Evolutionary conservation across 2,888 invertebrate genomes (phyloP).

Genomic region (Notodonta dromedarius): DNA sequence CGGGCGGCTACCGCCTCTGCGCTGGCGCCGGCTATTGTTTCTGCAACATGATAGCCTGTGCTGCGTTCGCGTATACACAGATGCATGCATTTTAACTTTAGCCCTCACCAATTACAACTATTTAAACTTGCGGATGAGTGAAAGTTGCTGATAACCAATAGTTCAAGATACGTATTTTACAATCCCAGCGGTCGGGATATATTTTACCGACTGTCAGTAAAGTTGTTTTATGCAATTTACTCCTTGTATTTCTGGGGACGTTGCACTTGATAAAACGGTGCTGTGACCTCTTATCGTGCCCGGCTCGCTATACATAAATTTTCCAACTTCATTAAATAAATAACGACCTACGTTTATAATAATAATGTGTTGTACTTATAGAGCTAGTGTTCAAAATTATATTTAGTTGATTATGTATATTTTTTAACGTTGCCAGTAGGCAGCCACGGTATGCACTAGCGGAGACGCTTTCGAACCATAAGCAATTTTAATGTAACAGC

Average conservation of each 20-base stretch:
- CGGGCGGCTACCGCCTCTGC: conserved; percentile 37
- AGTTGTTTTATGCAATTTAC: conserved; percentile 19
- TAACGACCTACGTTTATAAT: no score
- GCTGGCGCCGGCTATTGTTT: conserved; percentile 44
- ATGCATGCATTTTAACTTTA: not conserved
- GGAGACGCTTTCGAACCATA: conserved; percentile 44
- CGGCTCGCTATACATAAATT: conserved; percentile 32
- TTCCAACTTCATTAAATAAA: conserved; percentile 29
- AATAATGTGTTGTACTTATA: no score
- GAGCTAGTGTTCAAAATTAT: not conserved
- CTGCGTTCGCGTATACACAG: conserved; percentile 18
- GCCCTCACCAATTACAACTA: conserved; percentile 12
- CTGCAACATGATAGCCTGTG: conserved; percentile 47
- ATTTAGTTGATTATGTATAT: no score
- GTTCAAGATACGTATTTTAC: conserved; percentile 3
- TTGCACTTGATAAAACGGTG: conserved; percentile 40
- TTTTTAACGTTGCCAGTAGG: conserved; percentile 17
- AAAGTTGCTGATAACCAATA: conserved; percentile 14
- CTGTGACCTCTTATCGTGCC: conserved; percentile 59
- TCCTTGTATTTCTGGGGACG: conserved; percentile 40
- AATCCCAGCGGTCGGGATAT: conserved; percentile 6
- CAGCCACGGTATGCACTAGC: conserved; percentile 39
- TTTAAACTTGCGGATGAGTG: conserved; percentile 11
- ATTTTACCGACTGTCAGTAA: conserved; percentile 8
- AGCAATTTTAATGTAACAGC: conserved; percentile 47